These are phyloP conservation scores for Eilema griseolum DNA, from an alignment of 2,888 invertebrate species.

Conservation along the genomic window DNA sequence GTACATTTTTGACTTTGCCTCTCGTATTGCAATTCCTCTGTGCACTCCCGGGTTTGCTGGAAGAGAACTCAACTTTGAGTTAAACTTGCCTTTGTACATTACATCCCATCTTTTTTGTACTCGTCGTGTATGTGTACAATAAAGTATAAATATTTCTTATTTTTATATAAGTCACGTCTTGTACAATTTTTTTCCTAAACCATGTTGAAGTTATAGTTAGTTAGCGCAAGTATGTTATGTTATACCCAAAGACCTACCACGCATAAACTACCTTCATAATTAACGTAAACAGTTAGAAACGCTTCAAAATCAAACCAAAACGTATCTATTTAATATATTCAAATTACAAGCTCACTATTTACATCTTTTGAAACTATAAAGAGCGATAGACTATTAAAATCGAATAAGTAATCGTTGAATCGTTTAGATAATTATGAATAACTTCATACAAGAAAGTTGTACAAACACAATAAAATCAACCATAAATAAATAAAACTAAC, in stretches of 20 bases:
- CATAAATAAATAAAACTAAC: constrained; percentile 54
- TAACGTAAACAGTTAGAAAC: constrained; percentile 26
- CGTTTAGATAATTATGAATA: constrained; percentile 44
- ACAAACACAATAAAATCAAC: constrained; percentile 47
- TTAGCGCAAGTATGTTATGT: no score
- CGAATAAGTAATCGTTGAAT: constrained; percentile 46
- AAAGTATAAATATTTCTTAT: no score
- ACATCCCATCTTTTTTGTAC: no score
- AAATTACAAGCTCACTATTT: constrained; percentile 36
- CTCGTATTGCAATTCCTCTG: no score
- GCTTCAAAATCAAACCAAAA: constrained; percentile 20
- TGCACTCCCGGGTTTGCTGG: no score
- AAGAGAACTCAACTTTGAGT: no score
- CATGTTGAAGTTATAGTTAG: not conserved
- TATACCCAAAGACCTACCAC: constrained; percentile 14
- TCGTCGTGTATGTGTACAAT: no score
- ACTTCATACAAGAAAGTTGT: constrained; percentile 45
- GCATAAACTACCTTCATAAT: constrained; percentile 11
- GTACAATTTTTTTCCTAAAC: not conserved
- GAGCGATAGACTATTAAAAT: constrained; percentile 49
- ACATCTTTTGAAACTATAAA: constrained; percentile 38
- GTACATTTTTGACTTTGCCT: no score
- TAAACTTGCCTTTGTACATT: no score
- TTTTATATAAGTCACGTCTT: no score
- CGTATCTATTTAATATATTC: constrained; percentile 24